These are phyloP conservation scores for Troilus luridus DNA, from an alignment of 2,888 invertebrate genomes.

Conservation along the genomic window DNA sequence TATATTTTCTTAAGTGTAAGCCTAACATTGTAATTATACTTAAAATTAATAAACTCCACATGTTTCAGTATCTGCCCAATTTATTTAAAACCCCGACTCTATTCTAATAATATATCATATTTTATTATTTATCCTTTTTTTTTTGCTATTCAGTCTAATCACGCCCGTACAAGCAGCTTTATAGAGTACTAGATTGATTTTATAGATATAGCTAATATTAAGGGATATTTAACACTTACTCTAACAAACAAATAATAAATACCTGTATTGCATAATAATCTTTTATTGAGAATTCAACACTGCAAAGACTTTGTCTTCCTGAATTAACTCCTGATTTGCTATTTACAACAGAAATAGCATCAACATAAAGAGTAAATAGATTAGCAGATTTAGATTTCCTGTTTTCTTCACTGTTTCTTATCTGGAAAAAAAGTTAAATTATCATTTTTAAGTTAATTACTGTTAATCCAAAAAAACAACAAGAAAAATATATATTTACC, in stretches of 20 bases:
- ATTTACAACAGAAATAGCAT: conserved; percentile 83
- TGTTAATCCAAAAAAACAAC: neutral
- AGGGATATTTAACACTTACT: neutral
- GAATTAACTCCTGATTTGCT: conserved; percentile 74
- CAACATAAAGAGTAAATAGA: conserved; percentile 82
- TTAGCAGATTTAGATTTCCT: conserved; percentile 74
- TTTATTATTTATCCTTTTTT: too few relatives aligned
- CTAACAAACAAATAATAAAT: conserved; percentile 61
- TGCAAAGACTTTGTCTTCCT: conserved; percentile 69
- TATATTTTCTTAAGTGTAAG: too few relatives aligned
- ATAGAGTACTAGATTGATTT: too few relatives aligned
- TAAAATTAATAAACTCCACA: too few relatives aligned
- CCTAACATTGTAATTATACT: too few relatives aligned
- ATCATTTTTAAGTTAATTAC: neutral
- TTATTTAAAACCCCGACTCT: too few relatives aligned
- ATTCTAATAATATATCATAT: too few relatives aligned
- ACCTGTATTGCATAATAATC: conserved; percentile 86
- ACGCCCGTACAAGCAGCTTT: too few relatives aligned
- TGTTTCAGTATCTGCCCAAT: too few relatives aligned
- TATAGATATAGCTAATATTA: too few relatives aligned
- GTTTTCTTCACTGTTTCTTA: conserved; percentile 72
- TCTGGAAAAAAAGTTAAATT: conserved; percentile 69
- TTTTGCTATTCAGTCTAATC: too few relatives aligned
- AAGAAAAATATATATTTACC: conserved; percentile 72
- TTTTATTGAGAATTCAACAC: conserved; percentile 78